Conservation (phyloP, 2,888 invertebrate species). For the Eulithis testata region DNA sequence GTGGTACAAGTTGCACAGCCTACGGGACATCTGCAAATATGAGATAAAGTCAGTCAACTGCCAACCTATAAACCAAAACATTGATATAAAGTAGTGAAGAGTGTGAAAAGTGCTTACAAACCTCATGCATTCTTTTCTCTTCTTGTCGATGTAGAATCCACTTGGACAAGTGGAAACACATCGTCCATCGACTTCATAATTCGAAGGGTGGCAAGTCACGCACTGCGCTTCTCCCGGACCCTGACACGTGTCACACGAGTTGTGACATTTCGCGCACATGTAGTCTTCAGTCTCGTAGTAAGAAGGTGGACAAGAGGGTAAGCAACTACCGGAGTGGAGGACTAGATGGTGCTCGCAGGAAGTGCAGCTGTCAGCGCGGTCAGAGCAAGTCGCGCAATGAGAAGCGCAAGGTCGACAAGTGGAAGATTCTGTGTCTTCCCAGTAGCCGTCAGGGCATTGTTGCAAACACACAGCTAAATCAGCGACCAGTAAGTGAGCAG, state of each 20-base stretch:
- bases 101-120: constrained; percentile 51
- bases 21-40: constrained; percentile 85
- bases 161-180: constrained; percentile 90
- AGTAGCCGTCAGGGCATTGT: constrained; percentile 87
- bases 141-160: constrained; percentile 90
- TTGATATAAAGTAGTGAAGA: no score
- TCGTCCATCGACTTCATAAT: constrained; percentile 88
- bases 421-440: constrained; percentile 89
- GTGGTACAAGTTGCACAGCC: constrained; percentile 91
- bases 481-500: constrained; percentile 92
- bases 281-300: constrained; percentile 95
- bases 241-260: constrained; percentile 91
- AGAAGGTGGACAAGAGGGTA: constrained; percentile 92
- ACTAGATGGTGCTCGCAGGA: constrained; percentile 95
- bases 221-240: constrained; percentile 92
- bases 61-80: no score
- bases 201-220: constrained; percentile 90
- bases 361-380: constrained; percentile 92
- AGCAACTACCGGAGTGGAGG: constrained; percentile 91
- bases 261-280: constrained; percentile 91
- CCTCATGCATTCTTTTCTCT: constrained; percentile 91
- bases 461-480: constrained; percentile 94
- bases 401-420: constrained; percentile 94
- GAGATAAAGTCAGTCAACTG: not conserved
- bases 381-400: constrained; percentile 94